Conservation (phyloP, 2,113 vertebrate genomes). For the Oreotragus oreotragus region DNA sequence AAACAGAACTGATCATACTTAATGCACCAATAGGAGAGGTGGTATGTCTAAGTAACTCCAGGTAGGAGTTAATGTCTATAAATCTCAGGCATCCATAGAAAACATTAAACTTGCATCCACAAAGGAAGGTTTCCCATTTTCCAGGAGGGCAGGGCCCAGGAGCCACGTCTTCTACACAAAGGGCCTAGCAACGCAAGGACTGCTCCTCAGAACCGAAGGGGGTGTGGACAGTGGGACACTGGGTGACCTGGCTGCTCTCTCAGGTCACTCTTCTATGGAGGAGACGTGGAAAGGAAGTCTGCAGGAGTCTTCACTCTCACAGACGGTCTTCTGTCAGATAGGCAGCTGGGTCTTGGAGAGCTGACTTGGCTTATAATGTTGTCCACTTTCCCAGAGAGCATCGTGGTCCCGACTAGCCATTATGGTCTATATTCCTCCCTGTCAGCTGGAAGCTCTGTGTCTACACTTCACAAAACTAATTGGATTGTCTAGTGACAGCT, state of each 20-base stretch:
- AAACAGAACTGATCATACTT: neutral
- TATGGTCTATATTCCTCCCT: neutral
- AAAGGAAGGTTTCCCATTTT: neutral
- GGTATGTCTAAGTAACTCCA: neutral
- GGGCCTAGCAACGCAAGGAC: neutral
- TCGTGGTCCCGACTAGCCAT: accelerated
- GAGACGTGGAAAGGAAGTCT: neutral
- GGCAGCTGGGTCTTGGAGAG: neutral
- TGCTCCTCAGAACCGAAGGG: neutral
- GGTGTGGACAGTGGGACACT: neutral
- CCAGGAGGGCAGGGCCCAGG: neutral
- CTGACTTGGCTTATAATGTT: neutral
- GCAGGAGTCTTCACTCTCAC: neutral
- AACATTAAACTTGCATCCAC: neutral
- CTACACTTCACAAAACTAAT: neutral
- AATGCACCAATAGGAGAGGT: neutral
- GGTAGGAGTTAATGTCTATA: neutral
- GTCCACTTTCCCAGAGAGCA: neutral
- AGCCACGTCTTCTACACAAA: neutral
- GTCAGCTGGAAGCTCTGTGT: neutral
- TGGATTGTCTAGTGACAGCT: neutral
- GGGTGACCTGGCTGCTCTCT: neutral
- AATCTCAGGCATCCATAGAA: neutral
- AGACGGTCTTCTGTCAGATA: neutral
- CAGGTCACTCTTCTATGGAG: no score